Evolutionary conservation across 2,888 invertebrate species (phyloP).

Genomic region (Eupithecia insigniata): DNA sequence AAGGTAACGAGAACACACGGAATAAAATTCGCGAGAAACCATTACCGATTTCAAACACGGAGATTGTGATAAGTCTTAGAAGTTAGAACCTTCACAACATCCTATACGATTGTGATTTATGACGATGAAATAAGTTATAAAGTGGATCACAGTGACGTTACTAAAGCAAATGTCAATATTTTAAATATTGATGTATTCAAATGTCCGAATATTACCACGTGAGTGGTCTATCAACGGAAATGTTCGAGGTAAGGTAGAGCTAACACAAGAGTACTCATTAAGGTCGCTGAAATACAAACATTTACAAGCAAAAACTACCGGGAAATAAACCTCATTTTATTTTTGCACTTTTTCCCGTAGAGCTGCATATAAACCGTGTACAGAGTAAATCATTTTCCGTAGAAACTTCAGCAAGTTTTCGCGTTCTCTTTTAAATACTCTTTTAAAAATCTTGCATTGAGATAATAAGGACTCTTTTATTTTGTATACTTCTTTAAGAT

Average conservation of each 20-base stretch:
- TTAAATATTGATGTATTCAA: neutral
- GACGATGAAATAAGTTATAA: neutral
- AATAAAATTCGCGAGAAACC: neutral
- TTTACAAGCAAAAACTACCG: slow-evolving; percentile 59
- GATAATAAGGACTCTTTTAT: neutral
- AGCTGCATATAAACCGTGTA: slow-evolving; percentile 44
- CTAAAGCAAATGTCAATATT: neutral
- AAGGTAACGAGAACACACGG: slow-evolving; percentile 40
- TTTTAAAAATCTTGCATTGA: neutral
- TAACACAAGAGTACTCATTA: slow-evolving; percentile 71
- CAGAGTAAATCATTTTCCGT: slow-evolving; percentile 32
- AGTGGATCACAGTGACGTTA: neutral
- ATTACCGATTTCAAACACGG: neutral
- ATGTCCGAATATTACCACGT: slow-evolving; percentile 4
- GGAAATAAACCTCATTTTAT: slow-evolving; percentile 62
- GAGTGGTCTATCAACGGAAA: slow-evolving; percentile 49
- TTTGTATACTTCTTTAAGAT: neutral
- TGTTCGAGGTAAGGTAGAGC: slow-evolving; percentile 53
- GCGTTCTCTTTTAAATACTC: slow-evolving; percentile 16
- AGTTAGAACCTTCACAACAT: neutral
- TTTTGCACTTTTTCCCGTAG: slow-evolving; percentile 46
- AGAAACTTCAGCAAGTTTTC: slow-evolving; percentile 29
- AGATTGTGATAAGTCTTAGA: neutral
- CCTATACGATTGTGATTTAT: neutral
- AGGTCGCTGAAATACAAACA: slow-evolving; percentile 61